phyloP scores from a whole-genome alignment of 2,113 vertebrate species.

The Varanus salvator region DNA sequence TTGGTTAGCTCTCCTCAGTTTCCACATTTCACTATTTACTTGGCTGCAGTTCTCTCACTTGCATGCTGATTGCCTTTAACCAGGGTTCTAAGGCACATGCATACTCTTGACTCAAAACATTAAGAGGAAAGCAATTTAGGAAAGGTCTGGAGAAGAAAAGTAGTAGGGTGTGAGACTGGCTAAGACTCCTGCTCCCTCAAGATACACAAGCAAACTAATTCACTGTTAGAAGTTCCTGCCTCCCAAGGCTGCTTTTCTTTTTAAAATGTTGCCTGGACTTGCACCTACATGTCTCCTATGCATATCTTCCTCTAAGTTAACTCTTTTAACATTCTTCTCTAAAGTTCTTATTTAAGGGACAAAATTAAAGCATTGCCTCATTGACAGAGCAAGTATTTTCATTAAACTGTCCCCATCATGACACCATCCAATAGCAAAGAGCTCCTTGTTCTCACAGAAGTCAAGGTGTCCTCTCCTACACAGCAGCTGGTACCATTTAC shows the following conservation, averaged over 20 bases:
- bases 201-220: background rate
- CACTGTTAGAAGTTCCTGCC: background rate
- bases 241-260: background rate
- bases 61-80: background rate
- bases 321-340: no score
- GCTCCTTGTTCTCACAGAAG: no score
- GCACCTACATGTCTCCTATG: background rate
- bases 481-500: no score
- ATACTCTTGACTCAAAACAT: background rate
- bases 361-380: no score
- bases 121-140: no score
- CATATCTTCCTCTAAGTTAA: background rate
- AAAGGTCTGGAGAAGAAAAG: background rate
- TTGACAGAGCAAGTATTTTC: no score
- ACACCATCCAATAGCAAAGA: no score
- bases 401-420: no score
- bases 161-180: background rate
- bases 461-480: no score
- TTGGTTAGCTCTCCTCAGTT: background rate
- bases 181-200: background rate
- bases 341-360: no score
- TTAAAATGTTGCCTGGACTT: background rate
- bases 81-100: background rate
- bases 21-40: background rate
- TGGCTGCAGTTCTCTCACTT: background rate